Evolutionary conservation across 2,113 vertebrate species (phyloP).

Genomic region (Chaenogobius annularis): DNA sequence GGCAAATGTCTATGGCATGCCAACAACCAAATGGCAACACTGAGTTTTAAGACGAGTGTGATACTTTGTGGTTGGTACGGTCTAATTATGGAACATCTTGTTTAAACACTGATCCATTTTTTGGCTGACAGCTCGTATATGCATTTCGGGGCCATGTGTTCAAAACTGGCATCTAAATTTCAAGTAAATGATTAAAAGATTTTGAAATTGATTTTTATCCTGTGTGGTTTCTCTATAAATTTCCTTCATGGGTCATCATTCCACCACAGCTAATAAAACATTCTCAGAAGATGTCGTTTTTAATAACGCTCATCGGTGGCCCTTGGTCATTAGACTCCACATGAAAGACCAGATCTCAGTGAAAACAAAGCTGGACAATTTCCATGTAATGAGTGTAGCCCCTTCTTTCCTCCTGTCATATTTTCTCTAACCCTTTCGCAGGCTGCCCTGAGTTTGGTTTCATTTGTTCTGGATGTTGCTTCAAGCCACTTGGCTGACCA

Average conservation of each 20-base stretch:
- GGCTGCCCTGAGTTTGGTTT: not conserved
- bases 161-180: slow-evolving; percentile 39
- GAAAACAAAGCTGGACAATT: slow-evolving; percentile 26
- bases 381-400: slow-evolving; percentile 2
- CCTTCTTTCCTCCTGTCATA: slow-evolving; percentile 5
- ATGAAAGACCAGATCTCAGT: slow-evolving; percentile 22
- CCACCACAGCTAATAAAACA: slow-evolving; percentile 30
- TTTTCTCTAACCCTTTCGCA: slow-evolving; percentile 1
- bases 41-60: slow-evolving; percentile 39
- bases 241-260: slow-evolving; percentile 32
- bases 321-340: slow-evolving; percentile 9
- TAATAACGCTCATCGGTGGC: slow-evolving; percentile 22
- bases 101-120: slow-evolving; percentile 56
- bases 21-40: slow-evolving; percentile 46
- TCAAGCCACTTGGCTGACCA: slow-evolving; percentile 11
- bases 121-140: slow-evolving; percentile 27
- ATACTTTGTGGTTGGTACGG: slow-evolving; percentile 31
- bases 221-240: slow-evolving; percentile 35
- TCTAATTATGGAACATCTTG: slow-evolving; percentile 47
- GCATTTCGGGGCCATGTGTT: slow-evolving; percentile 19
- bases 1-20: slow-evolving; percentile 46
- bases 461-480: slow-evolving; percentile 12
- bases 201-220: slow-evolving; percentile 29
- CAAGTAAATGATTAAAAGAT: slow-evolving; percentile 38
- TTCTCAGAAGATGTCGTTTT: slow-evolving; percentile 37